phyloP scores from a whole-genome alignment of 2,113 vertebrate species.

The Psettodes erumei region DNA sequence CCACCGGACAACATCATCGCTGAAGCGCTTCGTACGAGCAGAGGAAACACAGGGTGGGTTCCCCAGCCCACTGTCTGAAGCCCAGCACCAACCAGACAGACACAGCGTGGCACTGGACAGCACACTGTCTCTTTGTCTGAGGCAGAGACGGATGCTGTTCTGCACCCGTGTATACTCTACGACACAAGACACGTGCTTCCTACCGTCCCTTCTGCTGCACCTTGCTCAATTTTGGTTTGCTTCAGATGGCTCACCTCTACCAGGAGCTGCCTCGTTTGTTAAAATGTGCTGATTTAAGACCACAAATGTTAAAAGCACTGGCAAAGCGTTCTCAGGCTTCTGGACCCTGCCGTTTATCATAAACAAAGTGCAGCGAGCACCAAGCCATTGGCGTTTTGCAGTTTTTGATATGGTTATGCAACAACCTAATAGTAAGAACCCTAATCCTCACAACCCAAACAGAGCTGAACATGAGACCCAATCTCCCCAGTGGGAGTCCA shows the following conservation, averaged over 20 bases:
- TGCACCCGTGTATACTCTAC: too few species aligned
- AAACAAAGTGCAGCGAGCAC: conserved; percentile 4
- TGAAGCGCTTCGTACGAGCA: not conserved
- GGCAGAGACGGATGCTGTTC: not conserved
- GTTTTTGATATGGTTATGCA: conserved; percentile 42
- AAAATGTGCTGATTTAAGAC: too few species aligned
- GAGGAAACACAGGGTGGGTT: not conserved
- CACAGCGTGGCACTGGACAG: conserved; percentile 57
- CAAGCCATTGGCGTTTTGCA: conserved; percentile 11
- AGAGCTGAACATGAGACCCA: conserved; percentile 34
- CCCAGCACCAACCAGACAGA: conserved; percentile 41
- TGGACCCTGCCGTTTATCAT: too few species aligned
- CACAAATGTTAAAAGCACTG: too few species aligned
- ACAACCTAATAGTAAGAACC: conserved; percentile 34
- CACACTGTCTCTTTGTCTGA: conserved; percentile 51
- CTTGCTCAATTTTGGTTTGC: too few species aligned
- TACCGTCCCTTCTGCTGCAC: too few species aligned
- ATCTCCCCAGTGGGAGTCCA: conserved; percentile 47
- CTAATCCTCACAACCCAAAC: conserved; percentile 63
- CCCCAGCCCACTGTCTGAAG: not conserved
- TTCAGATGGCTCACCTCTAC: too few species aligned
- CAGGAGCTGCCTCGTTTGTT: too few species aligned
- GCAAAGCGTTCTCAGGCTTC: too few species aligned
- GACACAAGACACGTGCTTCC: too few species aligned
- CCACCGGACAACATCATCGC: not conserved